Evolutionary conservation across 1,140 invertebrate species (phyloP).

Genomic region (Panulirus ornatus): DNA sequence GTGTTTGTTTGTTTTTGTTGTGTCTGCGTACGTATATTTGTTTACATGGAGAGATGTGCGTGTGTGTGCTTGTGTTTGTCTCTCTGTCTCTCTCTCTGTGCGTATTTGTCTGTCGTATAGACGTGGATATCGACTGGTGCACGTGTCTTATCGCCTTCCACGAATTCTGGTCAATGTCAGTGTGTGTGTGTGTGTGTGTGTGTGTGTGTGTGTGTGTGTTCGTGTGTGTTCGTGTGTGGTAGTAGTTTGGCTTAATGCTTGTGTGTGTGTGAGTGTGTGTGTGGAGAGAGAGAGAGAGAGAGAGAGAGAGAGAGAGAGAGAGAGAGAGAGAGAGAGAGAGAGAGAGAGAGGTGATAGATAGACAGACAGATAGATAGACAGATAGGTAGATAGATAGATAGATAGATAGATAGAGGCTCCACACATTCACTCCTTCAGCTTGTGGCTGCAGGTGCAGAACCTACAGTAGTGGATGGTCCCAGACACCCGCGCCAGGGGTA

Average conservation of each 20-base stretch:
- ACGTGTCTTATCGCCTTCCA: not conserved
- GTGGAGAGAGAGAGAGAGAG: not conserved
- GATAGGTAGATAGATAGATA: not conserved
- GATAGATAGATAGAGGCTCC: not conserved
- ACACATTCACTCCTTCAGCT: too few species aligned
- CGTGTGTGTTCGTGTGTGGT: not conserved
- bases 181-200: conserved; percentile 17
- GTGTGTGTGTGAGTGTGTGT: not conserved
- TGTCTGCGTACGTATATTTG: too few species aligned
- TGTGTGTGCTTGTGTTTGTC: too few species aligned
- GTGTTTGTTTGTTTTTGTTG: too few species aligned
- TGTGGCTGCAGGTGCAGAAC: too few species aligned
- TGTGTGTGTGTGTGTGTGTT: conserved; percentile 14
- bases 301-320: not conserved
- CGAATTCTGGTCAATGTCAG: not conserved
- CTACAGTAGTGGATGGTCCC: too few species aligned
- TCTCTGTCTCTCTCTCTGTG: too few species aligned
- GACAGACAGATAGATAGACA: not conserved
- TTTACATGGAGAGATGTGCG: too few species aligned
- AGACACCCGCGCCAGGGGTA: not conserved
- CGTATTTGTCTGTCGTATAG: too few species aligned
- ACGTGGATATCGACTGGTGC: too few species aligned
- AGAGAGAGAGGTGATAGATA: not conserved
- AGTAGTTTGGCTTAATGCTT: not conserved
- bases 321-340: not conserved